phyloP scores from a whole-genome alignment of 1,140 invertebrate genomes.

The Teleogryllus occipitalis region DNA sequence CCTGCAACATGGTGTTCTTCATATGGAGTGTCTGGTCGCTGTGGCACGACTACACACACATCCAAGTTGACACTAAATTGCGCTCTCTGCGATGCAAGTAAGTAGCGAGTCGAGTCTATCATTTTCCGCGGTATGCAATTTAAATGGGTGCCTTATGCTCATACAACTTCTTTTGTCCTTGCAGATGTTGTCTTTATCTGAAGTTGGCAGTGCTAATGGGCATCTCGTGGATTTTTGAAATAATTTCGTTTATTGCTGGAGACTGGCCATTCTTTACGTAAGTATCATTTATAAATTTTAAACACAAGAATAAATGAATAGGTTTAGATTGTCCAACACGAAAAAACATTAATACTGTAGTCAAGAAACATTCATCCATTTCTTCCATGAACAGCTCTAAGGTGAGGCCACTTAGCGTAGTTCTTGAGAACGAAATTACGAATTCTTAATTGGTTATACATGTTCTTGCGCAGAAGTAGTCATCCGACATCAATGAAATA shows the following conservation, averaged over 20 bases:
- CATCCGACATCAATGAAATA: too few species aligned
- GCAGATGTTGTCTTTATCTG: slow-evolving; percentile 52
- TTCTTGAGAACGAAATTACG: too few species aligned
- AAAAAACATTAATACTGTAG: too few species aligned
- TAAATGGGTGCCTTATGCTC: neutral
- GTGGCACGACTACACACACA: slow-evolving; percentile 43
- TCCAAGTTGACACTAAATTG: slow-evolving; percentile 40
- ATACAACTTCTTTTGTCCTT: slow-evolving; percentile 8
- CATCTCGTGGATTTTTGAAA: slow-evolving; percentile 62
- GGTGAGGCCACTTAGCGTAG: too few species aligned
- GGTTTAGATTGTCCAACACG: too few species aligned
- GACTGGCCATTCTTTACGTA: slow-evolving; percentile 19
- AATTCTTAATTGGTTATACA: too few species aligned
- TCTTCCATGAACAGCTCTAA: too few species aligned
- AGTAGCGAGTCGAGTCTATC: slow-evolving; percentile 21
- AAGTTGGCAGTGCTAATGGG: slow-evolving; percentile 66
- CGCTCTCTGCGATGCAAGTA: slow-evolving; percentile 49
- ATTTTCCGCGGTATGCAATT: neutral
- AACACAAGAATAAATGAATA: too few species aligned
- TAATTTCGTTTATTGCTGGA: slow-evolving; percentile 38
- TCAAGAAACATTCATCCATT: too few species aligned
- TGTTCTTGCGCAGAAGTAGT: too few species aligned
- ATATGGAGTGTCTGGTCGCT: slow-evolving; percentile 44
- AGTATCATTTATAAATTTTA: neutral
- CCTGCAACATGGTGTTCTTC: slow-evolving; percentile 48